Evolutionary conservation across 2,888 invertebrate genomes (phyloP).

Genomic region (Sminthurinus aureus): DNA sequence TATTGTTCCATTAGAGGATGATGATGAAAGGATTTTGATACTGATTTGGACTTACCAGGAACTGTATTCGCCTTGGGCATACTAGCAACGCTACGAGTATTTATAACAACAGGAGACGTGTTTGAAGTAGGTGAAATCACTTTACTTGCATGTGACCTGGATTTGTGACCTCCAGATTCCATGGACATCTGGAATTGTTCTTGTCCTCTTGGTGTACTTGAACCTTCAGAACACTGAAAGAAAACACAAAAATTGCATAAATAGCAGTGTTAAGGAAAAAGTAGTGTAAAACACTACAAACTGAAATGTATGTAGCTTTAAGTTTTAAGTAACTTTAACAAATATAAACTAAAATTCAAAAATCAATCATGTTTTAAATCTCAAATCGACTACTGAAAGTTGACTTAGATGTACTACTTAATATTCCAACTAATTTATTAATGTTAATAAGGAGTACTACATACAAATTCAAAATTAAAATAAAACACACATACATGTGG

Average conservation of each 20-base stretch:
- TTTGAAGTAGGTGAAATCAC: neutral
- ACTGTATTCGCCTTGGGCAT: slow-evolving; percentile 43
- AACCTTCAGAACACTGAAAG: slow-evolving; percentile 23
- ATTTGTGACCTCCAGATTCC: slow-evolving; percentile 23
- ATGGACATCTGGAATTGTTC: slow-evolving; percentile 20
- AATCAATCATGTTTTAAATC: too few species aligned
- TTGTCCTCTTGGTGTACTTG: slow-evolving; percentile 17
- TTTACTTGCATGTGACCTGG: neutral
- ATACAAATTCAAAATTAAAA: neutral
- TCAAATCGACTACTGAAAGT: too few species aligned
- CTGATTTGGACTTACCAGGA: slow-evolving; percentile 45
- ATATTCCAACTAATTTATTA: neutral
- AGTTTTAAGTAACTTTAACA: too few species aligned
- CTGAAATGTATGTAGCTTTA: too few species aligned
- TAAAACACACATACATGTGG: slow-evolving; percentile 21
- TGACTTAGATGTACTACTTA: too few species aligned
- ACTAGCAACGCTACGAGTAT: neutral
- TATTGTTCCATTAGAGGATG: too few species aligned
- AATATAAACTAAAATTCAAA: too few species aligned
- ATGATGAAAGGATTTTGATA: slow-evolving; percentile 10
- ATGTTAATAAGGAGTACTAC: neutral
- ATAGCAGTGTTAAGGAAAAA: too few species aligned
- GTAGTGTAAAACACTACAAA: too few species aligned
- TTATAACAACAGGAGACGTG: neutral
- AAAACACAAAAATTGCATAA: neutral